Conservation (phyloP, 2,113 vertebrate species). For the Peucedramus taeniatus region DNA sequence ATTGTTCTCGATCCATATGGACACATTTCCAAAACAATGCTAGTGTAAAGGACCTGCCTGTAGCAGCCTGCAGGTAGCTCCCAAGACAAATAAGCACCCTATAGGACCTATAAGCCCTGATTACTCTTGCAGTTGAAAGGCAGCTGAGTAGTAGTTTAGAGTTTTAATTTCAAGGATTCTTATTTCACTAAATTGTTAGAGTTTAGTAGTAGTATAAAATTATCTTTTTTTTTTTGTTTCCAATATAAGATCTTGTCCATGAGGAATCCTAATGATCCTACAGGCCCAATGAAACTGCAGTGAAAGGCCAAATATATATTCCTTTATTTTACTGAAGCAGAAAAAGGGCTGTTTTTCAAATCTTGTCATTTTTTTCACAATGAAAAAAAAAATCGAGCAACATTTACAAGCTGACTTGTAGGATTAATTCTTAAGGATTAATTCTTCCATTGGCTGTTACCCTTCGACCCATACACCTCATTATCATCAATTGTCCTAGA, state of each 20-base stretch:
- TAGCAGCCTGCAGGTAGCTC: not conserved
- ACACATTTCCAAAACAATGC: not conserved
- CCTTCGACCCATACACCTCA: not conserved
- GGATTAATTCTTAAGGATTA: not conserved
- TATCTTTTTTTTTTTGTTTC: not conserved
- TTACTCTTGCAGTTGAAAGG: not conserved
- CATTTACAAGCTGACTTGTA: not conserved
- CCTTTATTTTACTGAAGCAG: not conserved
- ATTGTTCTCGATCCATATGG: not conserved
- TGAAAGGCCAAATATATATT: not conserved
- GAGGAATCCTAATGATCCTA: not conserved
- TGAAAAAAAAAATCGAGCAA: not conserved
- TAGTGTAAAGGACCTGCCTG: not conserved
- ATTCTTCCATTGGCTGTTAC: not conserved
- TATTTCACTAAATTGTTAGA: constrained; percentile 10
- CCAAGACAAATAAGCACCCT: not conserved
- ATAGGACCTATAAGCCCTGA: not conserved
- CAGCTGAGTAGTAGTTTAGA: not conserved
- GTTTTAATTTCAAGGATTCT: constrained; percentile 34
- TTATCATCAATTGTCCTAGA: not conserved
- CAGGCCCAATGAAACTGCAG: not conserved
- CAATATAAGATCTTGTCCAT: not conserved
- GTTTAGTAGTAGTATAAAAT: not conserved
- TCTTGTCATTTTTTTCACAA: not conserved
- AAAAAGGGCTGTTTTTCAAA: not conserved